A percentile compares a stretch with the other conserved stretches of the same genome.
Conservation (phyloP, 2,797 vertebrate species). For the Tenualosa thibaudeaui region DNA sequence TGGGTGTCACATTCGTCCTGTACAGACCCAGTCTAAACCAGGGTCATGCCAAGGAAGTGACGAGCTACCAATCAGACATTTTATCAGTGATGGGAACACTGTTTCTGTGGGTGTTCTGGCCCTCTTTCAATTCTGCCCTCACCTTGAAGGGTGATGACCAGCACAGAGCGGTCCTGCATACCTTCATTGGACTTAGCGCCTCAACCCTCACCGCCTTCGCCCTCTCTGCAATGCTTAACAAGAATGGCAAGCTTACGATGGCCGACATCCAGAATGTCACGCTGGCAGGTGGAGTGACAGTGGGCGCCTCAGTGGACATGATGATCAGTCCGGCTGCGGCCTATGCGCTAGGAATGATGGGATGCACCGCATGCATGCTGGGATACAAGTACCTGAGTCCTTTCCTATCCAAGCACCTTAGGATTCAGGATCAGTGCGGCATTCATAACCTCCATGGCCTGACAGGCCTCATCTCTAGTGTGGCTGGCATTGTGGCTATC, state of each 20-base stretch:
- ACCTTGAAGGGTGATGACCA: constrained; percentile 77
- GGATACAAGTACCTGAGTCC: constrained; percentile 83
- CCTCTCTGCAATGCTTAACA: constrained; percentile 77
- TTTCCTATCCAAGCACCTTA: constrained; percentile 63
- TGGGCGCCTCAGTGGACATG: constrained; percentile 80
- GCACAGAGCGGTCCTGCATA: constrained; percentile 83
- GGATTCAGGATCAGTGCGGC: constrained; percentile 81
- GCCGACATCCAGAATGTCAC: constrained; percentile 84
- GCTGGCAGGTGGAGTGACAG: constrained; percentile 81
- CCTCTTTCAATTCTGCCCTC: constrained; percentile 81
- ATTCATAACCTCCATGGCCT: constrained; percentile 86
- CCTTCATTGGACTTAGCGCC: constrained; percentile 79
- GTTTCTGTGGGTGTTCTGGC: constrained; percentile 90
- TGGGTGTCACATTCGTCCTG: constrained; percentile 78
- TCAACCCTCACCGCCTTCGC: constrained; percentile 77
- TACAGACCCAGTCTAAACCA: constrained; percentile 65
- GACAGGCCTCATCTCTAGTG: constrained; percentile 75
- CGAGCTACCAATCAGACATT: constrained; percentile 77
- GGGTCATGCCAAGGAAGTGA: constrained; percentile 72
- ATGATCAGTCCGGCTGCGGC: constrained; percentile 74
- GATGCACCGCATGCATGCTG: constrained; percentile 73
- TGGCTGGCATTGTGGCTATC: constrained; percentile 72
- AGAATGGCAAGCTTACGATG: constrained; percentile 76
- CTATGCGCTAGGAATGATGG: constrained; percentile 76
- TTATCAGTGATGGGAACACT: constrained; percentile 78